Evolutionary conservation across 2,888 invertebrate genomes (phyloP), one percentile per base, ranked within the genome.

Genomic region (Theretra japonica): DNA sequence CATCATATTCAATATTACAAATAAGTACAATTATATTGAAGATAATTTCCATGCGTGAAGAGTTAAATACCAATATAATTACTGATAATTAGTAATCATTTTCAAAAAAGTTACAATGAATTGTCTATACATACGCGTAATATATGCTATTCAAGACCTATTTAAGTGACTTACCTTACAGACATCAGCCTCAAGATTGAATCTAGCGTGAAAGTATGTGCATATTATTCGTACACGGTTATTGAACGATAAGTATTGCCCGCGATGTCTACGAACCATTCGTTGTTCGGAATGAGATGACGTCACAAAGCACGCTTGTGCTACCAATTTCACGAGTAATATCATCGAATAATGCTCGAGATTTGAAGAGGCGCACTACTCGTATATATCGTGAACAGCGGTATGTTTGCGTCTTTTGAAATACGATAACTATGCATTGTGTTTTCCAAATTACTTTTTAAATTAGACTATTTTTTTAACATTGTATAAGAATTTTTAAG

Each of bases 281-380:
- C 65, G 70, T 71, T 73, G 70, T 73, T 68, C 68, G 30, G 58
- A 70, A 68, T 73, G 53, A 69, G 68, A 73, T 73, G 71, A 73
- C 71, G 62, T 73, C 73, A 70, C 73, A 73, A 73, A 53, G 62
- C 60, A 69, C 11, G 72, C 60, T 70, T 70, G 57, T 70, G 65
- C 70, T 57, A 72, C 65, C 72, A 72, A 72, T 72, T 72, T 88
- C 86, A 86, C 86, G 84, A 85, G 86, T 83, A 86, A 89, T 87
- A 88, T 85, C 86, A 85, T 86, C 83, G 86, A 87, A 88, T 89
- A 85, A 76, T 75, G 75, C 79, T 78, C 68, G 59, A 70, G 70
- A 73, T 72, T 74, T 73, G 76, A 81, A 80, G 79, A 77, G 77
- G 71, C 73, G 70, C 76, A 81, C 74, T 76, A 72, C 68, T 71